phyloP scores from a whole-genome alignment of 2,888 invertebrate species.

The Galerucella pusilla region DNA sequence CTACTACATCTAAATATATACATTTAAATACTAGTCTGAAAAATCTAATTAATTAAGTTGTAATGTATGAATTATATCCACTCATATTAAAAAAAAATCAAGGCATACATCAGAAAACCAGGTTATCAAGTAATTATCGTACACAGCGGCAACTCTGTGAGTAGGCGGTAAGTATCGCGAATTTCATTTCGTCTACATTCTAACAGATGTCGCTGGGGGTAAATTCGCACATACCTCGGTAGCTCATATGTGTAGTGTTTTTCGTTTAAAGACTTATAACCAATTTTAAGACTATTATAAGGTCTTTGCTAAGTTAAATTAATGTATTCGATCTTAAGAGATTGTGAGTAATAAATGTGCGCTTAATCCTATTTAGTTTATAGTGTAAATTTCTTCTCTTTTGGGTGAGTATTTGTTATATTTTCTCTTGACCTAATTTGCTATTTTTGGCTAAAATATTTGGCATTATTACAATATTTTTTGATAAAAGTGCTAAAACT shows the following conservation, averaged over 20 bases:
- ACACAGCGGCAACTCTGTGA: conserved; percentile 4
- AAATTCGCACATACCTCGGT: conserved; percentile 44
- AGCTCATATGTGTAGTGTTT: conserved; percentile 41
- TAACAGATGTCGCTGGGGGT: conserved; percentile 43
- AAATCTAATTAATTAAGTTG: no score
- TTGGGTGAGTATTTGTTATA: conserved; percentile 36
- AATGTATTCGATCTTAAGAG: neutral
- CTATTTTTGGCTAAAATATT: conserved; percentile 48
- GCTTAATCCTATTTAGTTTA: conserved; percentile 11
- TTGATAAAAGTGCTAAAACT: conserved; percentile 20
- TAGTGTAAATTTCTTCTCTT: conserved; percentile 21
- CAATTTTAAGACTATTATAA: conserved; percentile 20
- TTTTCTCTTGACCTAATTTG: conserved; percentile 50
- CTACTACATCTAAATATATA: no score
- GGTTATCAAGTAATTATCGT: neutral
- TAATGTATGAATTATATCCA: neutral
- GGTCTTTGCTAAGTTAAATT: conserved; percentile 19
- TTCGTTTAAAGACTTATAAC: conserved; percentile 40
- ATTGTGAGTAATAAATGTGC: neutral
- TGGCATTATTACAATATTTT: conserved; percentile 40
- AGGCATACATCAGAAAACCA: neutral
- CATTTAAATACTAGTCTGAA: no score
- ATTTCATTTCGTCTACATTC: conserved; percentile 31
- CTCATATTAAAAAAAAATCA: neutral
- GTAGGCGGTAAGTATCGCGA: conserved; percentile 40